Evolutionary conservation across 2,797 vertebrate genomes (phyloP).

Genomic region (Hypotaenidia okinawae): DNA sequence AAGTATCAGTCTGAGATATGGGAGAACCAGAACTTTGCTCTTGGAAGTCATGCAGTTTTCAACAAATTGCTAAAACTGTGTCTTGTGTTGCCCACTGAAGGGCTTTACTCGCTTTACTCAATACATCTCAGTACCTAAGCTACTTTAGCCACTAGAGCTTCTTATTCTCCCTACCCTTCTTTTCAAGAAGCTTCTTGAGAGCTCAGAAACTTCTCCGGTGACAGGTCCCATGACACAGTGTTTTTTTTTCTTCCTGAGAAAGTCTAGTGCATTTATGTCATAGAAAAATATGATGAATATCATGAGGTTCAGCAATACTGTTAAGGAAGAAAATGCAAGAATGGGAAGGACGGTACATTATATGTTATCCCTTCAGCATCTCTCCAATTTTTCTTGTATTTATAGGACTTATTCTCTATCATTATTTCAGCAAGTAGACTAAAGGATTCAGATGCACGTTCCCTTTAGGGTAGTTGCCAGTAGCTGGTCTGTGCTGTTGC

Average conservation of each 20-base stretch:
- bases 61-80: background rate
- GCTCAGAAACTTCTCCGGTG: background rate
- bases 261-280: accelerated
- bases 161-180: background rate
- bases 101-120: background rate
- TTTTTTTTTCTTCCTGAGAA: background rate
- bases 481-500: background rate
- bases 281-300: background rate
- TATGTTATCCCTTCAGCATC: background rate
- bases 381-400: background rate
- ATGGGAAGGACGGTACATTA: accelerated
- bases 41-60: background rate
- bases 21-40: background rate
- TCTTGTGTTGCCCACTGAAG: background rate
- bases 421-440: background rate
- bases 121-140: background rate
- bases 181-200: background rate
- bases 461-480: background rate
- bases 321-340: background rate
- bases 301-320: background rate
- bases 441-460: background rate
- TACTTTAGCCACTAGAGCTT: background rate
- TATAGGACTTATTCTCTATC: background rate
- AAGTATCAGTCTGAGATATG: background rate
- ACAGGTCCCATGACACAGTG: accelerated